phyloP scores from a whole-genome alignment of 1,140 invertebrate genomes.

The Bactericera cockerelli region DNA sequence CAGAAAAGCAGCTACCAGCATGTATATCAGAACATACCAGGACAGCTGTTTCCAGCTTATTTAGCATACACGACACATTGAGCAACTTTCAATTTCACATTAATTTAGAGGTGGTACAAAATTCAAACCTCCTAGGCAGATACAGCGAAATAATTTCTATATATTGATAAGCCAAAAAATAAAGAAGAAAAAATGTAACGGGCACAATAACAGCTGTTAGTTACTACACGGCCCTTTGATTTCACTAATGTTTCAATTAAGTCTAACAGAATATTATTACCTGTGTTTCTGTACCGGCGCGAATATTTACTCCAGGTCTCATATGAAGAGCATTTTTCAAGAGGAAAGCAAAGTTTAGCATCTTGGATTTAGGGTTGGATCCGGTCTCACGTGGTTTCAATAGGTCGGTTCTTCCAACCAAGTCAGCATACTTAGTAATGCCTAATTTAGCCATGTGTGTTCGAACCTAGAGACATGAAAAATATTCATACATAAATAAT shows the following conservation, averaged over 20 bases:
- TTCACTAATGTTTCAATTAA: not conserved
- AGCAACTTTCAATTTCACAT: no score
- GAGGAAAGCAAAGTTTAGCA: slow-evolving; percentile 70
- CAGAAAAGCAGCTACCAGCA: no score
- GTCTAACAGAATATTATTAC: slow-evolving; percentile 17
- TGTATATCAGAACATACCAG: no score
- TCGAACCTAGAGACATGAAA: slow-evolving; percentile 44
- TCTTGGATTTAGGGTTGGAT: slow-evolving; percentile 60
- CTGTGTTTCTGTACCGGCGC: slow-evolving; percentile 69
- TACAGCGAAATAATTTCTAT: no score
- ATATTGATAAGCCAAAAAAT: no score
- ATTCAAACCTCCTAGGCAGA: no score
- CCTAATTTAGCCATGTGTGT: slow-evolving; percentile 80
- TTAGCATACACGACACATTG: no score
- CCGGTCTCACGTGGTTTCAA: slow-evolving; percentile 43
- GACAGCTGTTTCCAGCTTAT: no score
- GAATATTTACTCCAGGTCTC: slow-evolving; percentile 75
- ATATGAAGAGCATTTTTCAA: slow-evolving; percentile 79
- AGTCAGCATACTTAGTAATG: slow-evolving; percentile 74
- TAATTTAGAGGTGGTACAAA: no score
- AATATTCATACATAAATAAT: slow-evolving; percentile 15
- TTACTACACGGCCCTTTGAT: no score
- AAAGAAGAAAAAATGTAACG: no score
- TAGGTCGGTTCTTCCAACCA: slow-evolving; percentile 87
- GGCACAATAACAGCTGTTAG: no score